phyloP scores from a whole-genome alignment of 1,140 invertebrate species.

The Acarapis woodi region DNA sequence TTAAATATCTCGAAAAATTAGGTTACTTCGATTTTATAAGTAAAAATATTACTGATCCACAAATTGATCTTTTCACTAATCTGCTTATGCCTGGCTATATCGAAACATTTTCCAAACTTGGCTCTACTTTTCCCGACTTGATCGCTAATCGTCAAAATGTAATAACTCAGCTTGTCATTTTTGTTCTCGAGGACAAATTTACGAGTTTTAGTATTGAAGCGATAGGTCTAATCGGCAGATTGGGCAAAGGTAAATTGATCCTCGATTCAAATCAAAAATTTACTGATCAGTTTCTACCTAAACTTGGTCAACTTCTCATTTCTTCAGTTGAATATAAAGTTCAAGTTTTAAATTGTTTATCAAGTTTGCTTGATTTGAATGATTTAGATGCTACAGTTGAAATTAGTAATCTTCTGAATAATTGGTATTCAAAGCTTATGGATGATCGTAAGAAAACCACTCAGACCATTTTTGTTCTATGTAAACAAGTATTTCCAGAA shows the following conservation, averaged over 20 bases:
- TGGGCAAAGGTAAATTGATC: conserved; percentile 2
- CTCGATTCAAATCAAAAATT: neutral
- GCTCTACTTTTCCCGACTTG: neutral
- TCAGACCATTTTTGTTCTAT: conserved; percentile 21
- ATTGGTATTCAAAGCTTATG: conserved; percentile 26
- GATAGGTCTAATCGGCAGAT: conserved; percentile 1
- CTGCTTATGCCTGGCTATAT: conserved; percentile 6
- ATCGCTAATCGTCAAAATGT: neutral
- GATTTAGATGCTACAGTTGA: conserved; percentile 13
- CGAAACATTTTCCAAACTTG: conserved; percentile 1
- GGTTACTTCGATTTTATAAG: neutral
- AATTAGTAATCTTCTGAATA: conserved; percentile 22
- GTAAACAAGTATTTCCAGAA: conserved; percentile 30
- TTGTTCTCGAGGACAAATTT: neutral
- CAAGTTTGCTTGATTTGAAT: neutral
- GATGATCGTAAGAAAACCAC: conserved; percentile 21
- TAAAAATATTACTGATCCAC: neutral
- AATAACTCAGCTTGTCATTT: neutral
- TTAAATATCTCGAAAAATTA: conserved; percentile 3
- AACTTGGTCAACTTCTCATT: neutral
- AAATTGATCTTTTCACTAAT: neutral
- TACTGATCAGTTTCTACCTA: neutral
- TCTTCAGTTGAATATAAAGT: conserved; percentile 2
- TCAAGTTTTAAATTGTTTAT: conserved; percentile 1
- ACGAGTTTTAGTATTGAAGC: neutral